Evolutionary conservation across 2,888 invertebrate species (phyloP), one percentile per base, ranked within the genome.

Genomic region (Leptinotarsa rubiginosa): DNA sequence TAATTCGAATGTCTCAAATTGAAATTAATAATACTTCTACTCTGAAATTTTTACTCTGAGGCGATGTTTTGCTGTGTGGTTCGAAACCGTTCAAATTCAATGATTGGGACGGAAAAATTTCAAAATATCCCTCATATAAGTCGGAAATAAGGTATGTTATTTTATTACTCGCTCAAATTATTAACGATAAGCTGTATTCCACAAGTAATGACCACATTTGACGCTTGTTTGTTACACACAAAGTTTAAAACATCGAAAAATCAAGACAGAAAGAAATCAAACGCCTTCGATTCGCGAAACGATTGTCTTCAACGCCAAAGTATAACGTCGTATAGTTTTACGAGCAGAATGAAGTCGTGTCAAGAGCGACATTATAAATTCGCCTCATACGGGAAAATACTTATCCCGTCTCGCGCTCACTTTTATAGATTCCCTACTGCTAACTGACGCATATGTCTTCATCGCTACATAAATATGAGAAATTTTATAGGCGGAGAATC

Each of bases 401-500:
- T 74, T 67, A 67, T 67, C 65, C 71, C 69, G 13, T 62, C 65
- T 59, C 41, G 41, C 18, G 65, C 56, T 65, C 73, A 59, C 74
- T 69, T 69, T 74, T 76, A 76, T 76, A 69, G 74, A 74, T 76
- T 74, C 71, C 52, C 49, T 62, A 31, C 59, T 69, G 69, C 25
- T 62, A 18, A 62, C 56, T 65, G 70, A 59, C 66, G 74, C 73
- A 69, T 74, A 74, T 69, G 74, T 74, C 76, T 76, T 74, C 71
- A 76, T 76, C 74, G 73, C 74, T 65, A 74, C 74, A 74, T 76
- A 76, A 76, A 74, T 76, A 74, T 73, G 64, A 49, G 70, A 18
- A 31, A 70, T 65, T 70, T 70, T 54, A 64, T 64, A 70, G 50
- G 50, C 47, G 56, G 31, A 31, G 70, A 70, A 70, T 62, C 62